Percentiles rank a stretch among this genome's conserved stretches.
phyloP scores from a whole-genome alignment of 1,140 invertebrate species.

The Drosophila subpulchrella region DNA sequence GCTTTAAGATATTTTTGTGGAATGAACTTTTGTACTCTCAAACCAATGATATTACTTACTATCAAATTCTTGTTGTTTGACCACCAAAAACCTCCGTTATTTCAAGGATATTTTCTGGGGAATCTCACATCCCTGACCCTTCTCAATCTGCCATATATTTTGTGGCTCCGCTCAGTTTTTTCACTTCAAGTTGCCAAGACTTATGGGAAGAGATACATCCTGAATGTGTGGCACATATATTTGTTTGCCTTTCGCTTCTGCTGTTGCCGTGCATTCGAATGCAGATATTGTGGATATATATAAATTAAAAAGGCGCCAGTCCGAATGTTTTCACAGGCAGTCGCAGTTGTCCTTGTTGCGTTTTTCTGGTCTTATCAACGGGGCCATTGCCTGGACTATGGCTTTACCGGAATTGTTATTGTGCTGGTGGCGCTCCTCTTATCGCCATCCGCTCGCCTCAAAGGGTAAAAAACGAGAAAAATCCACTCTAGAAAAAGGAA shows the following conservation, averaged over 20 bases:
- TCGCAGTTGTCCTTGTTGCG: slow-evolving; percentile 25
- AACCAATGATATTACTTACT: no score
- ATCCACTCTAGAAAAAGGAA: slow-evolving; percentile 20
- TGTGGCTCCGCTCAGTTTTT: background rate
- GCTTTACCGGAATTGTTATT: slow-evolving; percentile 5
- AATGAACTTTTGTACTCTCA: no score
- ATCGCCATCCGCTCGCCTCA: slow-evolving; percentile 40
- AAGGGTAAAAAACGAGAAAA: slow-evolving; percentile 34
- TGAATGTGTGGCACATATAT: slow-evolving; percentile 7
- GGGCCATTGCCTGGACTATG: slow-evolving; percentile 16
- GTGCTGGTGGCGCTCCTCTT: slow-evolving; percentile 28
- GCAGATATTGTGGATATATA: slow-evolving; percentile 33
- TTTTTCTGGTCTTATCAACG: slow-evolving; percentile 50
- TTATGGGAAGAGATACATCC: slow-evolving; percentile 10
- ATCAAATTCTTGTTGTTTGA: background rate
- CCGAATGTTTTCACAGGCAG: slow-evolving; percentile 43
- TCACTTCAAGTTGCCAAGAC: slow-evolving; percentile 4
- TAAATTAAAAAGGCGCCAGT: slow-evolving; percentile 54
- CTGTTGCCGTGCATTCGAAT: slow-evolving; percentile 8
- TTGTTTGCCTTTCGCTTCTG: background rate
- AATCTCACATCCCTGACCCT: background rate
- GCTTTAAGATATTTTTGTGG: no score
- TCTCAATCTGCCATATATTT: background rate
- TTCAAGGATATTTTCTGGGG: background rate
- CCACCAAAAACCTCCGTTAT: background rate